Base-by-base conservation (phyloP, 2,888 invertebrate species). In the Agrotis segetum region DNA sequence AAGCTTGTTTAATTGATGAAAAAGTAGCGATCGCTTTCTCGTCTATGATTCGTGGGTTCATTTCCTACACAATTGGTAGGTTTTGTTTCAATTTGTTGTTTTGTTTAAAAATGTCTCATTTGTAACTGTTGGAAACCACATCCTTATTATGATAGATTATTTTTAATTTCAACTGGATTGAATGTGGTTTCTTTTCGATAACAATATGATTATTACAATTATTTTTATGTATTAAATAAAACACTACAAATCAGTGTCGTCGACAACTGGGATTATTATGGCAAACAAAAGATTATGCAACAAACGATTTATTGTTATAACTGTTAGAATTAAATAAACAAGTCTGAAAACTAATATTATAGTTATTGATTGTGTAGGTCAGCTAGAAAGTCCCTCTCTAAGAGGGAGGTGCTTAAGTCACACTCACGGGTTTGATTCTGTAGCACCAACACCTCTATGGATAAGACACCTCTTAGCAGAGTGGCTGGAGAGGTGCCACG, bases 111-210 rank as follows among this genome's bases (percentile, higher is more conserved):
- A 40, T 5, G 13, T 16, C 46, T n/a, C 0, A 11, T 16, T 53
- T 40, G 6, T 13, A 1, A 34, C 14, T 67, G n/a, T 49, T 9
- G 24, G 19, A 17, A 9, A 73, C 72, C 72, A 65, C 74, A 73
- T 73, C 74, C 74, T 50, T 29, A 1, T 13, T 6, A 29, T 46
- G 17, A 58, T 14, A 53, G 40, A 63, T 63, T 40, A 3, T 24
- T 47, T 50, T 14, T n/a, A 24, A 14, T 46, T 34, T 53, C 59
- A 52, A 47, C 9, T 44, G 44, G 4, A 66, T 59, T 6, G 58
- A 66, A 74, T 52, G 72, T 40, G 72, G 72, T 65, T 47, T 59
- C 5, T 64, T 58, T 40, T 40, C 40, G 40, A 11, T 40, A 40
- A 16, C 1, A 34, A 40, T 21, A 13, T 69, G 5, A 17, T 63